Evolutionary conservation across 2,888 invertebrate species (phyloP).

Genomic region (Noctua janthe): DNA sequence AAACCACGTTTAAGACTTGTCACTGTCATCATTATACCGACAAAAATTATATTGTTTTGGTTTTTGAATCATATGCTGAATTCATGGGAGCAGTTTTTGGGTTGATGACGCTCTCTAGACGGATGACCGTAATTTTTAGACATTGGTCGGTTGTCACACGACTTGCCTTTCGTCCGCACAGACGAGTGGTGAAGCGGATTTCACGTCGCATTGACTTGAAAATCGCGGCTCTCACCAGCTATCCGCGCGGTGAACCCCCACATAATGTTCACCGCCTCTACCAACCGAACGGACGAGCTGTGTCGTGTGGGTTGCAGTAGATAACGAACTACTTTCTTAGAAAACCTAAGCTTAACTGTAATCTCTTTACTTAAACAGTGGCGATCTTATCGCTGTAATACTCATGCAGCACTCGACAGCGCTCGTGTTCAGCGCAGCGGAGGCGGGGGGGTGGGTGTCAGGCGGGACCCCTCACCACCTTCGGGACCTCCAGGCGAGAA

Average conservation of each 20-base stretch:
- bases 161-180: background rate
- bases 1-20: too few species aligned
- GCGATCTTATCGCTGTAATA: slow-evolving; percentile 70
- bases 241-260: too few species aligned
- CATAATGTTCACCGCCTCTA: too few species aligned
- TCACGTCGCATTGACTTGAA: background rate
- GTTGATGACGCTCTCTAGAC: too few species aligned
- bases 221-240: too few species aligned
- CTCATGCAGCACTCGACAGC: slow-evolving; percentile 81
- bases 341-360: background rate
- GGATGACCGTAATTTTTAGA: too few species aligned
- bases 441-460: slow-evolving; percentile 86
- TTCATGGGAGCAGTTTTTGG: too few species aligned
- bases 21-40: too few species aligned
- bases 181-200: background rate
- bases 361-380: slow-evolving; percentile 37
- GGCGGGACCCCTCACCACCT: slow-evolving; percentile 77
- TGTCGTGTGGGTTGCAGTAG: background rate
- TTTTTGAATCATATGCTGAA: too few species aligned
- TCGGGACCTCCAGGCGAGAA: slow-evolving; percentile 70
- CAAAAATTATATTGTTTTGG: too few species aligned
- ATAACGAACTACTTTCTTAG: background rate
- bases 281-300: too few species aligned
- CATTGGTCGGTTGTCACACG: background rate
- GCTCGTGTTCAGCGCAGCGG: slow-evolving; percentile 82